Evolutionary conservation across 2,113 vertebrate genomes (phyloP).

Genomic region (Nyctereutes procyonoides): DNA sequence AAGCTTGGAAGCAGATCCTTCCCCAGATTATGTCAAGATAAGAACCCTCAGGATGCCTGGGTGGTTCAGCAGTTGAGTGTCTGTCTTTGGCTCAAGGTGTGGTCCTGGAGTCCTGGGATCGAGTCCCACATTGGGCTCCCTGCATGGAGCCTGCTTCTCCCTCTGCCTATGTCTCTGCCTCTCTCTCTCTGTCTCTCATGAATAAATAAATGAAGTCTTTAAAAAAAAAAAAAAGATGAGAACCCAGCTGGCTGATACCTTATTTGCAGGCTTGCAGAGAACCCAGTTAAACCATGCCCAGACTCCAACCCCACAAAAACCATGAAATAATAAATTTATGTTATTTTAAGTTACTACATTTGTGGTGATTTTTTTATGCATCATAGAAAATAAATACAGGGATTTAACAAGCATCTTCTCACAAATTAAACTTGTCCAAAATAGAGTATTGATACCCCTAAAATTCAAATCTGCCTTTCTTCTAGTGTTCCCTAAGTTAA

Average conservation of each 20-base stretch:
- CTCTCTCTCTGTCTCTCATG: too few relatives aligned
- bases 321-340: background rate
- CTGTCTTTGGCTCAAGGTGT: too few relatives aligned
- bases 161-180: too few relatives aligned
- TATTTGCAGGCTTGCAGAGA: background rate
- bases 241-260: background rate
- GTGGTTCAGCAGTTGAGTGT: too few relatives aligned
- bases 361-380: background rate
- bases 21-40: background rate
- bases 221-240: background rate
- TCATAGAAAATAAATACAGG: background rate
- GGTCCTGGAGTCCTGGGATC: too few relatives aligned
- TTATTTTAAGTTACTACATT: background rate
- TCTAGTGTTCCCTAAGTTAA: background rate
- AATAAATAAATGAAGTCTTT: too few relatives aligned
- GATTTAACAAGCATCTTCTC: background rate
- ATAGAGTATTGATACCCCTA: background rate
- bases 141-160: too few relatives aligned
- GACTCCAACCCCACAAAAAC: background rate
- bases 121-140: too few relatives aligned
- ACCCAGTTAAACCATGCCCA: background rate
- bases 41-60: background rate
- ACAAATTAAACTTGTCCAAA: background rate
- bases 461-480: background rate
- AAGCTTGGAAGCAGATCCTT: background rate